Conservation (phyloP, 2,888 invertebrate species). For the Lepidochrysops patricia region DNA sequence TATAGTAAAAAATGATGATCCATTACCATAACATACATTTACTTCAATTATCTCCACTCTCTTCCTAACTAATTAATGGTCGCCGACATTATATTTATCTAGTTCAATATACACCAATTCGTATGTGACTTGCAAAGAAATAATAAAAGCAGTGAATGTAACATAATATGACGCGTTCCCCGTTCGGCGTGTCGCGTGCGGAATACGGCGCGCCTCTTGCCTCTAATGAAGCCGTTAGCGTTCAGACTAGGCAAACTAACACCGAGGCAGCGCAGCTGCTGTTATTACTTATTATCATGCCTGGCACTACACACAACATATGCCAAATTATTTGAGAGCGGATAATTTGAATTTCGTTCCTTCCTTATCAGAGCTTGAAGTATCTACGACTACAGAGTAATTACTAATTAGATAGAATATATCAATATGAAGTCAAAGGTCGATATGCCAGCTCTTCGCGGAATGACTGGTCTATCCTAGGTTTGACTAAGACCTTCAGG, state of each 20-base stretch:
- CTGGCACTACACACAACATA: conserved; percentile 29
- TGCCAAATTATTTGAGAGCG: conserved; percentile 22
- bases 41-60: neutral
- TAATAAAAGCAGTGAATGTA: neutral
- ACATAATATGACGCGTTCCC: neutral
- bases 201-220: conserved; percentile 27
- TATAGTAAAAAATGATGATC: no score
- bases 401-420: no score
- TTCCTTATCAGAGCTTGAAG: neutral
- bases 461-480: no score
- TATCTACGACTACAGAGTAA: no score
- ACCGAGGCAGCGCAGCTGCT: conserved; percentile 47
- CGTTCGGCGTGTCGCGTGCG: neutral
- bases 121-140: neutral
- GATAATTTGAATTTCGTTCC: neutral
- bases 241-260: conserved; percentile 54
- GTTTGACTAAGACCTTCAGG: no score
- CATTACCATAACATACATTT: neutral
- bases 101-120: neutral
- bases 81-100: neutral
- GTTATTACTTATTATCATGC: conserved; percentile 57
- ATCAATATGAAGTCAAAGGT: no score
- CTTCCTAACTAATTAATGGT: no score
- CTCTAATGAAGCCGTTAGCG: conserved; percentile 62
- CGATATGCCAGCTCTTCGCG: no score